phyloP scores from a whole-genome alignment of 2,888 invertebrate species.

The Phytoseiulus persimilis region DNA sequence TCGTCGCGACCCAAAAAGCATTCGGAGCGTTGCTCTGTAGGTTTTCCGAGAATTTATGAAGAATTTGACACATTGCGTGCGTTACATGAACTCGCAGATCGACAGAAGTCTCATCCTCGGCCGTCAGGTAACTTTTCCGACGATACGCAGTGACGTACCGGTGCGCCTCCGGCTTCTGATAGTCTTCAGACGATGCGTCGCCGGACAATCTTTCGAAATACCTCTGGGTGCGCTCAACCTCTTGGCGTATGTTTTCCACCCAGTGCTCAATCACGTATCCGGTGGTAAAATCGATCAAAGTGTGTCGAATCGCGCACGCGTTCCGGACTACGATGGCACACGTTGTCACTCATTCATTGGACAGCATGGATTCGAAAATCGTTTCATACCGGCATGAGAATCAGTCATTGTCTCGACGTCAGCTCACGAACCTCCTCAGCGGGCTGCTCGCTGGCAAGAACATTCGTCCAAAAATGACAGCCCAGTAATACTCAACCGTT shows the following conservation, averaged over 20 bases:
- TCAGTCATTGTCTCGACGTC: not conserved
- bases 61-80: not conserved
- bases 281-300: not conserved
- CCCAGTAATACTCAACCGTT: not conserved
- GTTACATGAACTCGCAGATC: not conserved
- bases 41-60: not conserved
- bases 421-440: not conserved
- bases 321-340: not conserved
- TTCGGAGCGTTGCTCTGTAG: not conserved
- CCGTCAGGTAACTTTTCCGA: not conserved
- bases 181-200: not conserved
- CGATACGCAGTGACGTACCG: not conserved
- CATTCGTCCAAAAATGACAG: not conserved
- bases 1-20: not conserved
- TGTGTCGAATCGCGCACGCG: not conserved
- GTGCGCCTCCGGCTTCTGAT: not conserved
- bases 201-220: not conserved
- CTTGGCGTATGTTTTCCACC: too few species aligned
- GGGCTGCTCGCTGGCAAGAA: not conserved
- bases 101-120: not conserved
- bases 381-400: not conserved
- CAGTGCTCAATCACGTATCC: too few species aligned
- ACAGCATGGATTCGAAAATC: not conserved
- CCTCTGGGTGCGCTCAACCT: too few species aligned
- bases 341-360: not conserved